A percentile compares a stretch with the other conserved stretches of the same genome.
Evolutionary conservation across 2,888 invertebrate genomes (phyloP).

Genomic region (Lathronympha strigana): DNA sequence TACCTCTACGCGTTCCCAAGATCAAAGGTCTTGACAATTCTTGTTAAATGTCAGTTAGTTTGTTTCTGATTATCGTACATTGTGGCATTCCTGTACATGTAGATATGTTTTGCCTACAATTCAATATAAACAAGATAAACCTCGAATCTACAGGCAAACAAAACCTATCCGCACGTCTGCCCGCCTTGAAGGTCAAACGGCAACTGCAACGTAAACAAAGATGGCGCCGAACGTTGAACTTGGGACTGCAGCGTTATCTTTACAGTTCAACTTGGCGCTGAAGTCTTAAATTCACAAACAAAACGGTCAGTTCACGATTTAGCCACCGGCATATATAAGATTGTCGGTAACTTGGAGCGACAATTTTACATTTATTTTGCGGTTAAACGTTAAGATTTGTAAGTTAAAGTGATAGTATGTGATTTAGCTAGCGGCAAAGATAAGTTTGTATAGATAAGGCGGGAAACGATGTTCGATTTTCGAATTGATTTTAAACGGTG

Average conservation of each 20-base stretch:
- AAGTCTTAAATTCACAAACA: not conserved
- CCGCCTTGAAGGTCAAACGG: conserved; percentile 33
- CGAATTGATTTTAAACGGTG: conserved; percentile 12
- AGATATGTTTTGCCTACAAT: not conserved
- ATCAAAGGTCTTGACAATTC: too few species aligned
- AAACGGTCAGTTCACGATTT: not conserved
- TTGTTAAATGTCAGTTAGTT: too few species aligned
- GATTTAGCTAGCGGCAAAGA: not conserved
- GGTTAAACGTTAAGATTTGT: not conserved
- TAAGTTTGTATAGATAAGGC: conserved; percentile 17
- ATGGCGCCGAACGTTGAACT: conserved; percentile 38
- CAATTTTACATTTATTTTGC: not conserved
- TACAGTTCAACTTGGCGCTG: not conserved
- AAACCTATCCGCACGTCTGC: conserved; percentile 16
- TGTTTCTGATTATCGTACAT: too few species aligned
- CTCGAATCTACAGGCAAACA: conserved; percentile 16
- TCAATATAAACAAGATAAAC: not conserved
- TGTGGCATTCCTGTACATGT: too few species aligned
- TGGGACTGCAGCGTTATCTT: not conserved
- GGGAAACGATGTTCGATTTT: conserved; percentile 32
- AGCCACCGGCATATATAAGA: not conserved
- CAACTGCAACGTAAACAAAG: conserved; percentile 34
- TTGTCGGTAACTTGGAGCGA: not conserved
- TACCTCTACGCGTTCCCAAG: too few species aligned
- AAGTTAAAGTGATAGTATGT: not conserved